These are phyloP conservation scores for Hemibagrus guttatus DNA, from an alignment of 2,797 vertebrate genomes.

Conservation along the genomic window DNA sequence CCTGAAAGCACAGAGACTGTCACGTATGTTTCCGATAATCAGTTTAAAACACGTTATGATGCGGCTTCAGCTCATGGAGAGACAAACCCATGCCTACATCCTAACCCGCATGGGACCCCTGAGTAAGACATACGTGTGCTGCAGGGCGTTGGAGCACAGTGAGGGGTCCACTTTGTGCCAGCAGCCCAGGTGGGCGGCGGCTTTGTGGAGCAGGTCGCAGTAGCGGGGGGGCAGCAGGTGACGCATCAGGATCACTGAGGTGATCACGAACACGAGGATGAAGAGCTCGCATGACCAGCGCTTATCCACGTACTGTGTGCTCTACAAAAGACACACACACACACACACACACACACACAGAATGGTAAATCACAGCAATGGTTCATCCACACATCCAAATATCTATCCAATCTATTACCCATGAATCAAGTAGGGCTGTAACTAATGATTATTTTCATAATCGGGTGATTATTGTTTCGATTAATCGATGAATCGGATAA, in stretches of 20 bases:
- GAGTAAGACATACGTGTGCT: slow-evolving; percentile 85
- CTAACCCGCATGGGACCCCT: not conserved
- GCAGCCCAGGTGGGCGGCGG: slow-evolving; percentile 95
- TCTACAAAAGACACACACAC: slow-evolving; percentile 69
- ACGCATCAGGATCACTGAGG: slow-evolving; percentile 94
- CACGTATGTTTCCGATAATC: not conserved
- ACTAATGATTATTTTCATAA: too few relatives aligned
- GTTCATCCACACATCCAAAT: not conserved
- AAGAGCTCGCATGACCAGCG: slow-evolving; percentile 98
- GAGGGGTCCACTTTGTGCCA: slow-evolving; percentile 99
- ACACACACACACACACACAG: slow-evolving; percentile 16
- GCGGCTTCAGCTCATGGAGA: too few relatives aligned
- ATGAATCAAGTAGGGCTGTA: too few relatives aligned
- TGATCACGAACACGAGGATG: slow-evolving; percentile 96
- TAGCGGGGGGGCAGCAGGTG: slow-evolving; percentile 92
- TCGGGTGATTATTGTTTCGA: too few relatives aligned
- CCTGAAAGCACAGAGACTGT: slow-evolving; percentile 68
- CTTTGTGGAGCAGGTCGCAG: slow-evolving; percentile 96
- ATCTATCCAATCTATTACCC: not conserved
- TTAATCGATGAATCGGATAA: too few relatives aligned
- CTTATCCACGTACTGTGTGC: slow-evolving; percentile 97
- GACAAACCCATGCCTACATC: not conserved
- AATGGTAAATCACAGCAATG: not conserved
- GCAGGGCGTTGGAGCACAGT: slow-evolving; percentile 94
- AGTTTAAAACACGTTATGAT: not conserved